Evolutionary conservation across 2,797 vertebrate genomes (phyloP), one percentile per base, ranked within the genome.

Genomic region (Anguilla marmorata): DNA sequence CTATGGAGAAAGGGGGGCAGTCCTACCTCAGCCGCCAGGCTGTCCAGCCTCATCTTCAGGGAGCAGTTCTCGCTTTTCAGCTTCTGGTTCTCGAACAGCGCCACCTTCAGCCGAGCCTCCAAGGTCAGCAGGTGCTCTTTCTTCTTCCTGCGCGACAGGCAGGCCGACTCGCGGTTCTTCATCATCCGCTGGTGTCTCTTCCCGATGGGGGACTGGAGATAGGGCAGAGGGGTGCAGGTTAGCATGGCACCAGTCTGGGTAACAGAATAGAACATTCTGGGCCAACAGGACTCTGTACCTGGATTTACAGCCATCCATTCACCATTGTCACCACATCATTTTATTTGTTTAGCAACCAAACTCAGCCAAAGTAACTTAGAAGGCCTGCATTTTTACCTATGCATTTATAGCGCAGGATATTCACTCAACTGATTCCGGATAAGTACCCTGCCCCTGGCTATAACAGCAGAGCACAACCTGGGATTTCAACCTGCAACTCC

Each of bases 161-260:
- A 98, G 0, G 99, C 99, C 0, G 99, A 99, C 94, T 99, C 98
- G 0, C 99, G 95, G 94, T 99, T 99, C 96, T 99, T 99, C 89
- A 99, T 99, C 98, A 99, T 99, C 54, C 98, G 96, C 88, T 99
- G 98, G 90, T 99, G 98, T 89, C 97, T 96, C 92, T 97, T 96
- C 72, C 97, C 95, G n/a, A 97, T 90, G 30, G 94, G 97, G 8
- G 96, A 92, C 98, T 99, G 86, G 48, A 41, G 86, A 19, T 19
- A 79, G 41, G 69, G 30, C 24, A 21, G 54, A 14, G 50, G 19
- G 4, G 6, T 33, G 33, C n/a, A 16, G 8, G 69, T 16, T 12
- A 24, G 24, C n/a, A 66, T 48, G 5, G 11, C 85, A 14, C 58
- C 30, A 19, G 52, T 76, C 14, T 19, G 41, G 8, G 45, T 24